These are phyloP conservation scores for Mesocricetus auratus DNA, from an alignment of 2,113 vertebrate genomes.

Conservation along the genomic window DNA sequence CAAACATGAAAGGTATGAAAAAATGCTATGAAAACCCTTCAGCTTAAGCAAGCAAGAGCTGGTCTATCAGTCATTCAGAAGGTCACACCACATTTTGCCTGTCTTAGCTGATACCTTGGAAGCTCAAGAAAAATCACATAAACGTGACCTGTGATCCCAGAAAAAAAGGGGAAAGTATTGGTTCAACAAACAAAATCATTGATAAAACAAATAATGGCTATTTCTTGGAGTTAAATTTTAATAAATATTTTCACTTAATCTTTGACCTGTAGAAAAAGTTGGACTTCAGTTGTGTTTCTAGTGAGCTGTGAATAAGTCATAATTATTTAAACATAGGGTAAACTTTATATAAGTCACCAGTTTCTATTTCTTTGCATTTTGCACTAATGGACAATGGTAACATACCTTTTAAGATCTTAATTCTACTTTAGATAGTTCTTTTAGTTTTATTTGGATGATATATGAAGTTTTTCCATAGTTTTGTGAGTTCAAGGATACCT, in stretches of 20 bases:
- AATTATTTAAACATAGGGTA: slow-evolving; percentile 55
- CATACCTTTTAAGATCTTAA: slow-evolving; percentile 26
- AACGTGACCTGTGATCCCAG: neutral
- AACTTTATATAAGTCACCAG: slow-evolving; percentile 21
- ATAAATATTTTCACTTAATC: neutral
- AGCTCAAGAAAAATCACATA: neutral
- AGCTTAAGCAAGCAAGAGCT: neutral
- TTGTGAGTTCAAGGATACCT: too few relatives aligned
- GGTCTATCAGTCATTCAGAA: neutral
- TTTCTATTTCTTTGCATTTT: neutral
- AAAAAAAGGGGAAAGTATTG: neutral
- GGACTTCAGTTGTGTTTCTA: slow-evolving; percentile 1
- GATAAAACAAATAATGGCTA: neutral
- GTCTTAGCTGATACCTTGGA: neutral
- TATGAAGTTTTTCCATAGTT: neutral
- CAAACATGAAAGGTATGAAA: neutral
- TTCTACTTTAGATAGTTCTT: slow-evolving; percentile 34
- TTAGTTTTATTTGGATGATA: neutral
- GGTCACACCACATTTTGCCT: neutral
- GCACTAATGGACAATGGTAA: slow-evolving; percentile 17
- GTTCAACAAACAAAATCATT: neutral
- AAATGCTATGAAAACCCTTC: neutral
- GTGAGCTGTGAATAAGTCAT: neutral
- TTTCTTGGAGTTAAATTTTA: slow-evolving; percentile 27
- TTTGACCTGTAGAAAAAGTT: slow-evolving; percentile 11